Evolutionary conservation across 2,888 invertebrate species (phyloP).

Genomic region (Sphaerophoria rueppellii): DNA sequence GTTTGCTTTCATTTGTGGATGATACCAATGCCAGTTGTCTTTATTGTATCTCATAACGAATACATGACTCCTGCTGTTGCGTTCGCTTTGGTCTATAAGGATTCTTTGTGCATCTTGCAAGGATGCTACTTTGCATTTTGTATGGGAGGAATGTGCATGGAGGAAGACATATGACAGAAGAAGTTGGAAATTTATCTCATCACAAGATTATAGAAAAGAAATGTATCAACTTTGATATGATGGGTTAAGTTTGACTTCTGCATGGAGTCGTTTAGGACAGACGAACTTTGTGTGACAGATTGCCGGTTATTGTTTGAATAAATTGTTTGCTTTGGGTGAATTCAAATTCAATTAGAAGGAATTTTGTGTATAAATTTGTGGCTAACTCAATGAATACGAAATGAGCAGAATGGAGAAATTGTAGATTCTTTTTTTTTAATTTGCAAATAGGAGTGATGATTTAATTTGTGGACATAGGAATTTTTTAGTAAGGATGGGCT

Average conservation of each 20-base stretch:
- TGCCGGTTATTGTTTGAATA: slow-evolving; percentile 46
- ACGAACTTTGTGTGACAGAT: slow-evolving; percentile 44
- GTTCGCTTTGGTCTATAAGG: slow-evolving; percentile 33
- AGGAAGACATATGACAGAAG: background rate
- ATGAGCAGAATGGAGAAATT: slow-evolving; percentile 4
- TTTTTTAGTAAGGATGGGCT: too few species aligned
- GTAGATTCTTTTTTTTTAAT: background rate
- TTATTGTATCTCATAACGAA: slow-evolving; percentile 71
- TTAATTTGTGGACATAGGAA: too few species aligned
- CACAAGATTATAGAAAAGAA: slow-evolving; percentile 27
- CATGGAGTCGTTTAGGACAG: background rate
- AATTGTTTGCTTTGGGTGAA: slow-evolving; percentile 3
- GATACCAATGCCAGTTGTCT: slow-evolving; percentile 63
- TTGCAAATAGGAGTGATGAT: background rate
- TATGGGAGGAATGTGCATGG: slow-evolving; percentile 1
- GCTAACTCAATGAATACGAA: background rate
- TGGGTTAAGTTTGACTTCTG: slow-evolving; percentile 59
- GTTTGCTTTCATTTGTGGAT: slow-evolving; percentile 66
- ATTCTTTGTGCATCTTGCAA: slow-evolving; percentile 31
- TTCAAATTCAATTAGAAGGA: slow-evolving; percentile 47
- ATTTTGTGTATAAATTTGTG: background rate
- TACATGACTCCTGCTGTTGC: slow-evolving; percentile 61
- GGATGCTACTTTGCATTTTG: slow-evolving; percentile 17
- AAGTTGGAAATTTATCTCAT: slow-evolving; percentile 22
- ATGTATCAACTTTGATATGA: slow-evolving; percentile 32